Percentiles rank a stretch among this genome's conserved stretches.
Evolutionary conservation across 1,140 invertebrate genomes (phyloP).

Genomic region (Aphaenogaster rudis): DNA sequence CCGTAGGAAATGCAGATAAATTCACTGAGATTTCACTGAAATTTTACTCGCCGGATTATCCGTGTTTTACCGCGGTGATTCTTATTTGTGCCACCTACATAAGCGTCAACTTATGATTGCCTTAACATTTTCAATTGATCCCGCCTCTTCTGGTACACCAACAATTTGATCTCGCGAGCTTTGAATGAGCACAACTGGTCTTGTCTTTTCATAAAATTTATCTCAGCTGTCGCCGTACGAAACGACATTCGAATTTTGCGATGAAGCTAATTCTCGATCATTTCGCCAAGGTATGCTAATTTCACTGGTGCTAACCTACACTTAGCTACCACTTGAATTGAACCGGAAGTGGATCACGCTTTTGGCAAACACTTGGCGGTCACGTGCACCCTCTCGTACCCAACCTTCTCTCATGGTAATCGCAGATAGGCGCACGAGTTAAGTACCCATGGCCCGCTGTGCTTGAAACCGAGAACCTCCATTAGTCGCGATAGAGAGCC

Average conservation of each 20-base stretch:
- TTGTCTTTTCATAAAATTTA: background rate
- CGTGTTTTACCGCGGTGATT: slow-evolving; percentile 4
- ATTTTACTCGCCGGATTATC: slow-evolving; percentile 56
- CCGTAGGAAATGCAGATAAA: slow-evolving; percentile 21
- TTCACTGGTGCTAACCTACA: slow-evolving; percentile 42
- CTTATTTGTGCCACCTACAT: background rate
- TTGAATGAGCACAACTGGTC: background rate
- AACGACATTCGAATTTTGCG: slow-evolving; percentile 7
- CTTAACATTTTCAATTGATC: slow-evolving; percentile 40
- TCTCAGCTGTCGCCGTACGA: background rate
- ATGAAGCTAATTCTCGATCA: slow-evolving; percentile 24
- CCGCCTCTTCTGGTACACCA: background rate
- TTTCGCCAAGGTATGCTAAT: slow-evolving; percentile 1
- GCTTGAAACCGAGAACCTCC: slow-evolving; percentile 78
- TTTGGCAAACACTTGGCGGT: slow-evolving; percentile 74
- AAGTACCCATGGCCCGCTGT: slow-evolving; percentile 75
- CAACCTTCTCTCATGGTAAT: slow-evolving; percentile 80
- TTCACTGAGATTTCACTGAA: slow-evolving; percentile 62
- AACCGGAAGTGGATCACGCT: slow-evolving; percentile 67
- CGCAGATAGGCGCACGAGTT: slow-evolving; percentile 77
- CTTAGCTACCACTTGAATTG: slow-evolving; percentile 39
- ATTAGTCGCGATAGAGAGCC: slow-evolving; percentile 81
- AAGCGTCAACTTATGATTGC: slow-evolving; percentile 30
- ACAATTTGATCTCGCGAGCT: background rate
- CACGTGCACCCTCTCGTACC: slow-evolving; percentile 64